Percentiles rank a stretch among this genome's conserved stretches.
These are phyloP conservation scores for Mamestra configurata DNA, from an alignment of 1,140 invertebrate genomes.

Conservation along the genomic window DNA sequence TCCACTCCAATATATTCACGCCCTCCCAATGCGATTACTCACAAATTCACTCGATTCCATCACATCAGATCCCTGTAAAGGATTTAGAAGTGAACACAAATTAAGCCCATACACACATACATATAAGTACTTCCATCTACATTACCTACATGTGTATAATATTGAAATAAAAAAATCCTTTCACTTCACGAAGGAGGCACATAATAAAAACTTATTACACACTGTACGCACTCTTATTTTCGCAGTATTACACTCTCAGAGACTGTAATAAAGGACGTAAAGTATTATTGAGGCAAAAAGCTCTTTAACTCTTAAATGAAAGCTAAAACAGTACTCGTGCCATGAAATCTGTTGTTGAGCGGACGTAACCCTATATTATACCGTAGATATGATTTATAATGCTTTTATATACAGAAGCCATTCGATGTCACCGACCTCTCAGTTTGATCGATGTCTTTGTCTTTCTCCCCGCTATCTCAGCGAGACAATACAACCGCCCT, in stretches of 20 bases:
- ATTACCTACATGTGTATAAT: conserved; percentile 20
- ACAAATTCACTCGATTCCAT: conserved; percentile 52
- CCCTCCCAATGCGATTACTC: conserved; percentile 53
- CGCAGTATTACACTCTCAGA: conserved; percentile 22
- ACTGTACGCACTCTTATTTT: conserved; percentile 31
- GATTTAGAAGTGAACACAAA: conserved; percentile 40
- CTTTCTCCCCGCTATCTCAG: conserved; percentile 38
- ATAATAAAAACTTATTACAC: conserved; percentile 41
- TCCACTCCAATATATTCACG: conserved; percentile 36
- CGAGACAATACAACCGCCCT: conserved; percentile 32
- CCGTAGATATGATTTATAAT: conserved; percentile 30
- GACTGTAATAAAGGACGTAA: conserved; percentile 9
- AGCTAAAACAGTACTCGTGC: conserved; percentile 3
- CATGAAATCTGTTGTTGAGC: conserved; percentile 4
- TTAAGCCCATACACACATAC: conserved; percentile 30
- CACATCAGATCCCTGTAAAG: conserved; percentile 50
- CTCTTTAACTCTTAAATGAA: conserved; percentile 23
- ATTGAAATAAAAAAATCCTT: conserved; percentile 33
- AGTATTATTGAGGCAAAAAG: conserved; percentile 35
- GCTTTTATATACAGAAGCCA: conserved; percentile 36
- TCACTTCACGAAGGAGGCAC: conserved; percentile 11
- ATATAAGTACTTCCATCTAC: conserved; percentile 8
- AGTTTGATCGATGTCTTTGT: conserved; percentile 76
- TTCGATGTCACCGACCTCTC: conserved; percentile 57
- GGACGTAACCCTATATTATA: conserved; percentile 22